These are phyloP conservation scores for Blastomussa wellsi DNA, from an alignment of 92 coral and sea anemone species.

Conservation along the genomic window DNA sequence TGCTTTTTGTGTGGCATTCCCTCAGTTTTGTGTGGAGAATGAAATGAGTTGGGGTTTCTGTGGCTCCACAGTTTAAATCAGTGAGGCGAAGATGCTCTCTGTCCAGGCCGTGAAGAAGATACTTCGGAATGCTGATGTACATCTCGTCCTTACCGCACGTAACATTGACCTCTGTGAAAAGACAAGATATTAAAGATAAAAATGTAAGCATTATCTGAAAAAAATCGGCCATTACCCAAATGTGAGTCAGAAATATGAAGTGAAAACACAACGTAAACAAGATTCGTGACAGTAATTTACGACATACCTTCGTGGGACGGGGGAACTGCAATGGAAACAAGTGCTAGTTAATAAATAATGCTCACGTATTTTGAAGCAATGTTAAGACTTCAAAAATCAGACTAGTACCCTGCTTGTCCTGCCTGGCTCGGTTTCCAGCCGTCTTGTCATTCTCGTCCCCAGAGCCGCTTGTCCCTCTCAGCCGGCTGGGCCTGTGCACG, in stretches of 20 bases:
- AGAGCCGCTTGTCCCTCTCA: too few species aligned
- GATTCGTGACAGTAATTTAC: background rate
- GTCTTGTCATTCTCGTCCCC: too few species aligned
- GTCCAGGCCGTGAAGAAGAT: conserved; percentile 27
- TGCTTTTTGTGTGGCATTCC: conserved; percentile 23
- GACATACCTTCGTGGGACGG: background rate
- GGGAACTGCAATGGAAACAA: background rate
- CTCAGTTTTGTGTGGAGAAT: conserved; percentile 29
- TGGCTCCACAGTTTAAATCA: conserved; percentile 31
- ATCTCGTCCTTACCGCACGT: conserved; percentile 36
- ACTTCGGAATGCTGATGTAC: conserved; percentile 41
- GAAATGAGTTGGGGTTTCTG: conserved; percentile 37
- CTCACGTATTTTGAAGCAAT: background rate
- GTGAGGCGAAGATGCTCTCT: conserved; percentile 37
- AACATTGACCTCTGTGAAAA: conserved; percentile 24
- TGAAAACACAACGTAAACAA: background rate
- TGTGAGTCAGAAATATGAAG: background rate
- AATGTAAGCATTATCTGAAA: background rate
- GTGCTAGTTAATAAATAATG: background rate
- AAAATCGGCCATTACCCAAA: background rate
- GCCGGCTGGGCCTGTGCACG: too few species aligned
- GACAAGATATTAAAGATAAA: background rate
- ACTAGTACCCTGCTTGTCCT: too few species aligned
- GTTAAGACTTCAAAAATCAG: too few species aligned
- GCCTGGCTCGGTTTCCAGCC: too few species aligned